Evolutionary conservation across 2,113 vertebrate genomes (phyloP).

Genomic region (Spea bombifrons): DNA sequence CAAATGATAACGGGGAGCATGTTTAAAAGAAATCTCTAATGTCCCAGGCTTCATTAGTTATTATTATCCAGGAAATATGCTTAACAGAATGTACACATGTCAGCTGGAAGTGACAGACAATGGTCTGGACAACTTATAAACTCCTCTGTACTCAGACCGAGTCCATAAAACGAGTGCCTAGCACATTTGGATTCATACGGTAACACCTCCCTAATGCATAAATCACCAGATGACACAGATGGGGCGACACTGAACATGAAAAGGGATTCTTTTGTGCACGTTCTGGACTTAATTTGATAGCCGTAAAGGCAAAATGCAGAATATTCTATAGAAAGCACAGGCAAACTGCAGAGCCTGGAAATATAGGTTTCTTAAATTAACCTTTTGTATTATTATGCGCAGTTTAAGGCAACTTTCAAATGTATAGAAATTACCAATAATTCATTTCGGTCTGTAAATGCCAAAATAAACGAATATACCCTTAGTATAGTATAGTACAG

Average conservation of each 20-base stretch:
- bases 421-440: no score
- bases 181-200: slow-evolving; percentile 81
- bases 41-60: slow-evolving; percentile 89
- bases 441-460: no score
- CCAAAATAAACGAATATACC: no score
- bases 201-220: slow-evolving; percentile 81
- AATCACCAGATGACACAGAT: slow-evolving; percentile 97
- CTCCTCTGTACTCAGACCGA: slow-evolving; percentile 83
- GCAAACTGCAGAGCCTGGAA: no score
- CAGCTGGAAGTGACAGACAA: slow-evolving; percentile 89
- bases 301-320: slow-evolving; percentile 86
- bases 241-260: slow-evolving; percentile 85
- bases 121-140: slow-evolving; percentile 88
- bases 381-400: no score
- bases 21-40: slow-evolving; percentile 47
- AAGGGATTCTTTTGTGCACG: slow-evolving; percentile 83
- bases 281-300: slow-evolving; percentile 79
- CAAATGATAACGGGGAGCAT: no score
- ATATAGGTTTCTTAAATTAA: no score
- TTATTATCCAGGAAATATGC: slow-evolving; percentile 94
- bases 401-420: no score
- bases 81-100: slow-evolving; percentile 86
- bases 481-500: no score
- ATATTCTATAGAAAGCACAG: slow-evolving; percentile 72
- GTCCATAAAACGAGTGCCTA: slow-evolving; percentile 96